Conservation (phyloP, 1,140 invertebrate genomes). For the Drosophila kurseongensis region DNA sequence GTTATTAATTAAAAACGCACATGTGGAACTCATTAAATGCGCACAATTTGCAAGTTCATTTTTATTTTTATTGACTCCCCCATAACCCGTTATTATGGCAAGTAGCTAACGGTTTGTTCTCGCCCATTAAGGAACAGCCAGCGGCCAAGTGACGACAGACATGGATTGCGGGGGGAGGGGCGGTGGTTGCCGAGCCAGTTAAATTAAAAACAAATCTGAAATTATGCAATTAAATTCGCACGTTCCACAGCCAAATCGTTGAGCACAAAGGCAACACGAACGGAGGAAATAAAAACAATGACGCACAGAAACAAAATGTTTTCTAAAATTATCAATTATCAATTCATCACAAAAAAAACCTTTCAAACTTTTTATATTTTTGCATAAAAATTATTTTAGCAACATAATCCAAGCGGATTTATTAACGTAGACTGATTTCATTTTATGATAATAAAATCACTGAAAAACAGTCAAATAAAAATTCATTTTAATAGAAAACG, state of each 20-base stretch:
- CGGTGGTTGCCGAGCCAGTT: conserved; percentile 8
- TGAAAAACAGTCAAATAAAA: too few species aligned
- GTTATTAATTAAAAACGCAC: conserved; percentile 73
- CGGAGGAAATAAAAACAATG: neutral
- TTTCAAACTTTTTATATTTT: too few species aligned
- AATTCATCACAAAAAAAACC: neutral
- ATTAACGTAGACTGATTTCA: too few species aligned
- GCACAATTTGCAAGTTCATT: conserved; percentile 72
- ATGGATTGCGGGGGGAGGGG: neutral
- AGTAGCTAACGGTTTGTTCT: conserved; percentile 51
- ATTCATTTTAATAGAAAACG: too few species aligned
- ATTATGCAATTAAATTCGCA: conserved; percentile 70
- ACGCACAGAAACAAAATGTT: neutral
- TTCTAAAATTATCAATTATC: neutral
- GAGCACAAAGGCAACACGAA: conserved; percentile 16
- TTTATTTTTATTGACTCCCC: conserved; percentile 75
- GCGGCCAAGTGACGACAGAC: conserved; percentile 14
- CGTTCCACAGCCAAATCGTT: conserved; percentile 43
- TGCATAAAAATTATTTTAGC: too few species aligned
- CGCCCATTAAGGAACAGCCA: conserved; percentile 40
- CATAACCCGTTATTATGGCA: conserved; percentile 31
- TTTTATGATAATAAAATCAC: too few species aligned
- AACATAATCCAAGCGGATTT: too few species aligned
- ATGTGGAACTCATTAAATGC: conserved; percentile 71
- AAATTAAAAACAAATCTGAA: conserved; percentile 75